These are phyloP conservation scores for Resseliella maxima DNA, from an alignment of 2,888 invertebrate genomes.

Conservation along the genomic window DNA sequence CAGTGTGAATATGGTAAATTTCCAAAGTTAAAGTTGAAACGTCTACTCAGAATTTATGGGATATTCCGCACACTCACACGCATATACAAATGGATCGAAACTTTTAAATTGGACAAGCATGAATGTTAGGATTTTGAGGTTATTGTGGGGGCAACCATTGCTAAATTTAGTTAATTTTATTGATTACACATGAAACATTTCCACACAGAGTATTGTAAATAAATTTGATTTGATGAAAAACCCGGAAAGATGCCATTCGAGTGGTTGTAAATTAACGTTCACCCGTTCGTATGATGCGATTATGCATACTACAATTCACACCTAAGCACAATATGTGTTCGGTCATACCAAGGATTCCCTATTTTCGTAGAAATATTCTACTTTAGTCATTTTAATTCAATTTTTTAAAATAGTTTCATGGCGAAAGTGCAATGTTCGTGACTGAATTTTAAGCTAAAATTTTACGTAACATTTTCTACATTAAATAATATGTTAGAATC, in stretches of 20 bases:
- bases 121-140: not conserved
- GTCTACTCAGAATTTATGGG: no score
- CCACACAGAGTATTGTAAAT: not conserved
- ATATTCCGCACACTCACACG: not conserved
- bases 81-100: not conserved
- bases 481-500: no score
- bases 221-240: not conserved
- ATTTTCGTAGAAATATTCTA: not conserved
- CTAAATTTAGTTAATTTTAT: conserved; percentile 38
- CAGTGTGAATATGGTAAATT: no score
- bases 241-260: not conserved
- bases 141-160: not conserved
- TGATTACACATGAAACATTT: not conserved
- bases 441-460: not conserved
- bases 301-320: not conserved
- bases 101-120: conserved; percentile 14
- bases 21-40: no score
- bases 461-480: no score
- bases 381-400: not conserved
- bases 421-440: no score
- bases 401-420: not conserved
- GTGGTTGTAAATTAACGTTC: not conserved
- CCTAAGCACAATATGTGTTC: not conserved
- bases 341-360: not conserved
- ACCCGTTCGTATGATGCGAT: not conserved